Base-by-base conservation (phyloP, 2,888 invertebrate species). In the Drosophila borealis region DNA sequence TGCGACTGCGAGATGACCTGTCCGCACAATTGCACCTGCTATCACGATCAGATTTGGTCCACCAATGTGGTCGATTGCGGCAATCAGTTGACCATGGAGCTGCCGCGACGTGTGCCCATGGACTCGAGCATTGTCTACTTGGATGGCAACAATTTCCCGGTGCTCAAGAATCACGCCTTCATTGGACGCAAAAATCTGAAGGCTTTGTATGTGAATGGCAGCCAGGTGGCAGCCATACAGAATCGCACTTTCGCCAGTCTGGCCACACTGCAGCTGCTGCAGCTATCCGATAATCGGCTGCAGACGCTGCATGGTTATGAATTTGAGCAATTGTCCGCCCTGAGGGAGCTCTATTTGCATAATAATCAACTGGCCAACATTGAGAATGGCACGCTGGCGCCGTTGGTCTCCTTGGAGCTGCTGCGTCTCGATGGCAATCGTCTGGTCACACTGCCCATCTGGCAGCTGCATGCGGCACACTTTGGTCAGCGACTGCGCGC, bases 1-100 rank as follows among this genome's bases (percentile, higher is more conserved):
- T 98, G 98, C 92, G 98, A 98, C 93, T 98, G 98, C 93, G 97
- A 98, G 93, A 98, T 98, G 97, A 97, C 97, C 69, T 98, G 98
- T 90, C 98, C 98, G 45, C 95, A 95, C 85, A 97, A 97, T 84
- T 98, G 98, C 93, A 96, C 96, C 80, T 98, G 98, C 92, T 98
- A 97, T 93, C 97, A 98, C 92, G 98, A 98, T 91, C 96, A 97
- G 92, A 95, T 97, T 63, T 98, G 98, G 97, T 96, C 96, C 78
- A 97, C 97, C 50, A 98, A 98, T 92, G 97, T 98, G 14, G 97
- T 98, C 49, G 98, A 98, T 91, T 98, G 98, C 92, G 97, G 97
- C 71, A 95, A 95, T 2, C 96, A 96, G 92, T 94, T 95, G 89
- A 95, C 96, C 88, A 93, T 93, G 70, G 95, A 96, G 91, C 95